A percentile compares a stretch with the other conserved stretches of the same genome.
phyloP scores from a whole-genome alignment of 1,140 invertebrate species.

The Phthorimaea operculella region DNA sequence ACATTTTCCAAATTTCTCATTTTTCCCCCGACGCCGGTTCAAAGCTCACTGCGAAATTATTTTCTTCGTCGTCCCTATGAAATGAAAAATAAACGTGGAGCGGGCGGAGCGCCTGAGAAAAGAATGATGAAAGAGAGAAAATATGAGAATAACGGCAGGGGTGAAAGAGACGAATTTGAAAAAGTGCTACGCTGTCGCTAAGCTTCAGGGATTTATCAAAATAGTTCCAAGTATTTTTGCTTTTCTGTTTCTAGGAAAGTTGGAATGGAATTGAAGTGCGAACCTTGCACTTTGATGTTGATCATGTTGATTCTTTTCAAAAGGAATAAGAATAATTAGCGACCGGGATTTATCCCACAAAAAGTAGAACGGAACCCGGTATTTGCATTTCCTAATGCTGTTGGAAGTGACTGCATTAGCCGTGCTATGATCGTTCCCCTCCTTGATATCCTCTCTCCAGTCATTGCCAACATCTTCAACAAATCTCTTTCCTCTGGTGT shows the following conservation, averaged over 20 bases:
- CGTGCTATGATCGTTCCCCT: no score
- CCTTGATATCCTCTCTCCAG: no score
- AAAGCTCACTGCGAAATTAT: constrained; percentile 64
- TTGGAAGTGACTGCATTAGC: no score
- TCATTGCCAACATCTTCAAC: no score
- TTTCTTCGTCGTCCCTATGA: constrained; percentile 55
- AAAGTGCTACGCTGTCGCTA: constrained; percentile 9
- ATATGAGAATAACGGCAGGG: constrained; percentile 26
- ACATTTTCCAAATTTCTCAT: constrained; percentile 62
- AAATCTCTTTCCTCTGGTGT: no score
- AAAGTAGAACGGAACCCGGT: no score
- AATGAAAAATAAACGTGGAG: constrained; percentile 62
- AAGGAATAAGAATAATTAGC: no score
- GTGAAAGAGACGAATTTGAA: constrained; percentile 25
- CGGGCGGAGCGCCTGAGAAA: constrained; percentile 26
- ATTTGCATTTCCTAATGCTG: no score
- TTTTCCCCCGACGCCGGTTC: constrained; percentile 58
- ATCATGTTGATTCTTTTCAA: no score
- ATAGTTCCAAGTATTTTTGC: constrained; percentile 24
- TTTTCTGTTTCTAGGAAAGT: constrained; percentile 17
- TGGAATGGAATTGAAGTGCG: background rate
- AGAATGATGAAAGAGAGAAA: constrained; percentile 6
- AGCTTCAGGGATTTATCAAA: constrained; percentile 38
- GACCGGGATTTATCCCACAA: no score
- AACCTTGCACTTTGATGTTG: background rate